A percentile compares a stretch with the other conserved stretches of the same genome.
Evolutionary conservation across 64 coral and sea anemone species (phyloP).

Genomic region (Platygyra sinensis): DNA sequence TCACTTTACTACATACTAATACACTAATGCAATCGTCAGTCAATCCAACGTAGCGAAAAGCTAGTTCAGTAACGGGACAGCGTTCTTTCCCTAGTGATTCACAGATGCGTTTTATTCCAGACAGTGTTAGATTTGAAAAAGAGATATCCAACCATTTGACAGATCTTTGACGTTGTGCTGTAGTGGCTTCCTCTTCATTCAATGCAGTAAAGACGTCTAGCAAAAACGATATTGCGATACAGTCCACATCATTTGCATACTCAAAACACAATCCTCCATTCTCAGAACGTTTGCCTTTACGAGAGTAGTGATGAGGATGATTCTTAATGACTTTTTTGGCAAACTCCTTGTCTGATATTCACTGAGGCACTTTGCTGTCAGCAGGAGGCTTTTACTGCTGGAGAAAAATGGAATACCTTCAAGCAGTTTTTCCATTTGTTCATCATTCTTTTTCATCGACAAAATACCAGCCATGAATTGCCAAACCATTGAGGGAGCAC

Average conservation of each 20-base stretch:
- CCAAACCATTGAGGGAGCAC: not conserved
- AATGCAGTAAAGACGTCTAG: slow-evolving; percentile 10
- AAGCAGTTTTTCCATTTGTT: not conserved
- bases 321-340: too few relatives aligned
- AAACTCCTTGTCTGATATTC: slow-evolving; percentile 38
- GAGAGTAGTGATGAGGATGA: not conserved
- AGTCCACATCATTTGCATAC: slow-evolving; percentile 25
- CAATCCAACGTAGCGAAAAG: too few relatives aligned
- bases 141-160: not conserved
- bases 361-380: slow-evolving; percentile 29
- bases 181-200: not conserved
- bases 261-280: not conserved
- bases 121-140: not conserved
- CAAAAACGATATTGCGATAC: slow-evolving; percentile 17
- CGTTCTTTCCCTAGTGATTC: not conserved
- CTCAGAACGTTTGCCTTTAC: too few relatives aligned
- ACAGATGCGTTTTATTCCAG: slow-evolving; percentile 11
- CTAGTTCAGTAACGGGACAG: not conserved
- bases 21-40: too few relatives aligned
- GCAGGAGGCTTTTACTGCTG: not conserved
- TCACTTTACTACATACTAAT: too few relatives aligned
- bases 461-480: not conserved
- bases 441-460: not conserved
- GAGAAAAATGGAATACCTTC: not conserved
- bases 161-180: not conserved